Evolutionary conservation across 2,797 vertebrate species (phyloP).

Genomic region (Caiman crocodilus): DNA sequence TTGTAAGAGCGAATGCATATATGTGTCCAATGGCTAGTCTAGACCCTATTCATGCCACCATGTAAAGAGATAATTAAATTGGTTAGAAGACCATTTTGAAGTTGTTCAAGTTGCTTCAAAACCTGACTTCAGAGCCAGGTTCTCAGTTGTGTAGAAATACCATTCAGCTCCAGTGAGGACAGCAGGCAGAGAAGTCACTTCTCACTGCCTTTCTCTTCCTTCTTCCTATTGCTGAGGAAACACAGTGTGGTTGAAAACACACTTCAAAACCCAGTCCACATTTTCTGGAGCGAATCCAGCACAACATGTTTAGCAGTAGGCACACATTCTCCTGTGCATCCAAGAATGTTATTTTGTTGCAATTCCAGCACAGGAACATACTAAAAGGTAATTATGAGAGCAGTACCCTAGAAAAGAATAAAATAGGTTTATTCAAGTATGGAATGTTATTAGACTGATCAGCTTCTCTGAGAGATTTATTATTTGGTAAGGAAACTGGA

Average conservation of each 20-base stretch:
- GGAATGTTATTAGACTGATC: constrained; percentile 32
- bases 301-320: fast-evolving
- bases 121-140: no score
- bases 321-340: fast-evolving
- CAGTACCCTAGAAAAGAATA: constrained; percentile 31
- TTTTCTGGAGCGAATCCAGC: fast-evolving
- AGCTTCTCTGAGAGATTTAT: background rate
- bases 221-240: background rate
- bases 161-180: background rate
- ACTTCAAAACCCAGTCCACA: background rate
- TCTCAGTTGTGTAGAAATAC: background rate
- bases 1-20: background rate
- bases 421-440: constrained; percentile 34
- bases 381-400: constrained; percentile 59
- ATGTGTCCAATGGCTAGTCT: background rate
- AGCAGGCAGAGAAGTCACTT: background rate
- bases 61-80: background rate
- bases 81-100: background rate
- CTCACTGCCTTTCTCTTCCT: background rate
- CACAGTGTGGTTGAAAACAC: fast-evolving
- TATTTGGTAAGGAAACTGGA: constrained; percentile 28
- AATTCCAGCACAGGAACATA: background rate
- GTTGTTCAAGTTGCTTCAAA: background rate
- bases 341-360: background rate
- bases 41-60: background rate